Evolutionary conservation across 2,797 vertebrate species (phyloP).

Genomic region (Eospalax fontanierii): DNA sequence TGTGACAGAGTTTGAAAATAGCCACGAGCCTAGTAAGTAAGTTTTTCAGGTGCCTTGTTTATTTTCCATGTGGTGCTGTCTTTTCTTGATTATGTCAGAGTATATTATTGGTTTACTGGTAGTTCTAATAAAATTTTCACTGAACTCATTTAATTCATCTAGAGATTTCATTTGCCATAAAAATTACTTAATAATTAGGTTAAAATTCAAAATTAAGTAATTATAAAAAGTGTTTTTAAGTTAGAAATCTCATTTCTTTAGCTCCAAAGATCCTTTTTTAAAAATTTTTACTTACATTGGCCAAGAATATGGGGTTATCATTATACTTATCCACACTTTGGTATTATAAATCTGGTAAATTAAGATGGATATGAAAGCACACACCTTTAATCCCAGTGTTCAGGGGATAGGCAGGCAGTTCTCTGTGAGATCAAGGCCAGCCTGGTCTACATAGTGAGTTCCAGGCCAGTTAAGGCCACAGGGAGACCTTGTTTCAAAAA

Average conservation of each 20-base stretch:
- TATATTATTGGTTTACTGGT: conserved; percentile 4
- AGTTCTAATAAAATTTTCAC: conserved; percentile 51
- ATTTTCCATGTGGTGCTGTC: conserved; percentile 12
- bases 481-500: too few species aligned
- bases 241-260: conserved; percentile 59
- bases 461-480: too few species aligned
- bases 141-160: conserved; percentile 19
- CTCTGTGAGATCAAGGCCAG: too few species aligned
- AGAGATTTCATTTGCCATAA: conserved; percentile 42
- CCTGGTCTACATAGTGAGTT: too few species aligned
- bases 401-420: too few species aligned
- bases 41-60: conserved; percentile 26
- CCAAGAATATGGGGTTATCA: conserved; percentile 23
- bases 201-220: conserved; percentile 69
- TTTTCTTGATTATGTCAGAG: conserved; percentile 53
- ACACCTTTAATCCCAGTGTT: too few species aligned
- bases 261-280: conserved; percentile 55
- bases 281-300: conserved; percentile 13
- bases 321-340: background rate
- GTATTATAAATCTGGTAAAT: conserved; percentile 16
- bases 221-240: conserved; percentile 27
- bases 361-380: background rate
- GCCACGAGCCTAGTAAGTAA: background rate
- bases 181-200: conserved; percentile 56
- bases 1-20: conserved; percentile 29